Evolutionary conservation across 2,888 invertebrate genomes (phyloP), one percentile per base, ranked within the genome.

Genomic region (Griposia aprilina): DNA sequence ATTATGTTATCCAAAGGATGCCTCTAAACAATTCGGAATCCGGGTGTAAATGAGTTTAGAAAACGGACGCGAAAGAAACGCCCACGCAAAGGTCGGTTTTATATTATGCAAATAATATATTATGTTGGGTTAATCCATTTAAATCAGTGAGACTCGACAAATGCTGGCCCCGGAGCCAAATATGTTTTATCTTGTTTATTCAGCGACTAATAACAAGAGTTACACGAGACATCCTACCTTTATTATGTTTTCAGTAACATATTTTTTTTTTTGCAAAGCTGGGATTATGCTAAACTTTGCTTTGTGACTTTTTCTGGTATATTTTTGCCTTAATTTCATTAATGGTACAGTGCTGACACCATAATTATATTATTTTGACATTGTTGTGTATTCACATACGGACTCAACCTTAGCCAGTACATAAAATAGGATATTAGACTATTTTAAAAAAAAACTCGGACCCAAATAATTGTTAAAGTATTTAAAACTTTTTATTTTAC

Each of bases 171-270:
- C 41, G 63, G 81, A 76, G 85, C 70, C 57, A 77, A 81, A 86
- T 88, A 76, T 81, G 81, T 89, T 86, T 88, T 90, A 88, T 88
- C 88, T 78, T 82, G 80, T 88, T 88, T 86, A 69, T 69, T 71
- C 88, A 88, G 89, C 70, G 69, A 45, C 87, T 88, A 84, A 88
- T 88, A 76, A 80, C 81, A 74, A 15, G 68, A 69, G 23, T 80
- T 41, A 74, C 45, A 78, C 36, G 81, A 63, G 60, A 77, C 70
- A 70, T 62, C 23, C 50, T 72, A 74, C 82, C 81, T 82, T 78
- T 69, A 78, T 84, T 80, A 66, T 76, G 71, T 81, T 80, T 79
- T 50, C 30, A 63, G 74, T 52, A 62, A 76, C 75, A 85, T 78
- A 59, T 63, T 80, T 85, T 86, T 80, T 85, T 86, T 59, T 83